Base-by-base conservation (phyloP, 2,888 invertebrate genomes). In the Craniophora ligustri region DNA sequence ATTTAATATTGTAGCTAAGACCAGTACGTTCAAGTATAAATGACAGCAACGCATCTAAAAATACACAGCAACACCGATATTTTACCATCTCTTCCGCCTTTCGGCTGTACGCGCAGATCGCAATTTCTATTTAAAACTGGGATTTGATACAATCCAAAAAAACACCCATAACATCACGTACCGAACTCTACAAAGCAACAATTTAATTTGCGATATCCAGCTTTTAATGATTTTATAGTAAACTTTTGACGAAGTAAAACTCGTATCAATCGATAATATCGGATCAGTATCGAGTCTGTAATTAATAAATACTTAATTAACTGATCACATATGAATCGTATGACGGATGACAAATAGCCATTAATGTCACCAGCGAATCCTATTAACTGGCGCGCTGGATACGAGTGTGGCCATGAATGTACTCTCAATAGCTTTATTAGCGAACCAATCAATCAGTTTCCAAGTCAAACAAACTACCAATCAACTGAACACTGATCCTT, bases 321-420 rank as follows among this genome's bases (percentile, higher is more conserved):
- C 84, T 87, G 83, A 88, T 90, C 86, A 80, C 77, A 76, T 85
- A 84, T 84, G 84, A 82, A 72, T 84, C 82, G 81, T 79, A 82
- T 85, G 87, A 86, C 81, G 79, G 80, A 76, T 88, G 91, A 89
- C 89, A 90, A 89, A 91, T 88, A 86, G 86, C 86, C 82, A 85
- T 91, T 89, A 87, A 86, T 81, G 87, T 84, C 79, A 72, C 72
- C 71, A 67, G 60, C 77, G 76, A 76, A 82, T 81, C 83, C 79
- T 81, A 88, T 89, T 86, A 85, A 80, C 79, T 76, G 75, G 53
- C 74, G 67, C 62, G 67, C 65, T 76, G 71, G 75, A 72, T 63
- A 53, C 75, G 78, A 79, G 75, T 72, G 67, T 53, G 67, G 67
- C 62, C 64, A 62, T 72, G 72, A 78, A 81, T 79, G 72, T 73